Conservation (phyloP, 1,140 invertebrate species). For the Neodiprion lecontei region DNA sequence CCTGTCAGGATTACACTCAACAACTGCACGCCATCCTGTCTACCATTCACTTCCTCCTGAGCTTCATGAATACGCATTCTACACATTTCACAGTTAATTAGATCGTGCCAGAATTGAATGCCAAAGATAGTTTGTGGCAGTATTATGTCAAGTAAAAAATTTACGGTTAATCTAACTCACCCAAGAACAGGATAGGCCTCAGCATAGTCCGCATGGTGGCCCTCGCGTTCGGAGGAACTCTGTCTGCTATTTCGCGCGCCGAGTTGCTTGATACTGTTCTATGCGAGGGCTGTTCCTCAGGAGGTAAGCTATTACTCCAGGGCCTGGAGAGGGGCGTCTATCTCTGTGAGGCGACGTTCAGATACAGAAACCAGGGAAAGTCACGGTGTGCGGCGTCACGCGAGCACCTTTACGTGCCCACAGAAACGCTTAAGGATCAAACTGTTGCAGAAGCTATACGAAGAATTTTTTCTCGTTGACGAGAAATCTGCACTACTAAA, state of each 20-base stretch:
- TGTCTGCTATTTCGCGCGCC: constrained; percentile 6
- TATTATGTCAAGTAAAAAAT: background rate
- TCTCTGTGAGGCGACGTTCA: background rate
- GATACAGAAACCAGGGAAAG: background rate
- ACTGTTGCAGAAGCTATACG: background rate
- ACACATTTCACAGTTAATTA: no score
- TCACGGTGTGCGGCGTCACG: background rate
- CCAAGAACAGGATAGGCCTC: constrained; percentile 16
- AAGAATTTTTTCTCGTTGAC: no score
- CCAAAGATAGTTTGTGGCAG: background rate
- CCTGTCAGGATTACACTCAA: no score
- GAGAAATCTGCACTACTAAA: no score
- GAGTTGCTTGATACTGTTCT: constrained; percentile 5
- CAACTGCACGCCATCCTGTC: no score
- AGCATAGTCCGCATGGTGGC: constrained; percentile 20
- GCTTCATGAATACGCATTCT: no score
- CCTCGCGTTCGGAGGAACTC: background rate
- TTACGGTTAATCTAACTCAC: constrained; percentile 15
- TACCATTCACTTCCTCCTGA: no score
- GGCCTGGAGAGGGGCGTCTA: background rate
- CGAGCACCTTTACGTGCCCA: background rate
- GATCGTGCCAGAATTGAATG: no score
- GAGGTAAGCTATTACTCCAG: constrained; percentile 4
- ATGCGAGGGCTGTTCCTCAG: background rate
- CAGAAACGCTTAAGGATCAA: background rate